Conservation (phyloP, 2,797 vertebrate species). For the Gallirallus australis region DNA sequence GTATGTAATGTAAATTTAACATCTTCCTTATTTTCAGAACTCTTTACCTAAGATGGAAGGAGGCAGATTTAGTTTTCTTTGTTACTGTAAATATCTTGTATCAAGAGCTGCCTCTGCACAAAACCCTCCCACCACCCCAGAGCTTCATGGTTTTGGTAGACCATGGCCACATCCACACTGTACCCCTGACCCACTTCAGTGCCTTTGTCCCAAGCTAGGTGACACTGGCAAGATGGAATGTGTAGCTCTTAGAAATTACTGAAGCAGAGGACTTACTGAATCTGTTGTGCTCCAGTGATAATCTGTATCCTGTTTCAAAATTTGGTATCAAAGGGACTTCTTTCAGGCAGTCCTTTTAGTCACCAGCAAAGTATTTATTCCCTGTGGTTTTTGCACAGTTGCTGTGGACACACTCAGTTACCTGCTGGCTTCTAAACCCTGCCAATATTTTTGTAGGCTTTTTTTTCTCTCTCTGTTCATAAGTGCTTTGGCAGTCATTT, state of each 20-base stretch:
- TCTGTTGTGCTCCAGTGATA: neutral
- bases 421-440: neutral
- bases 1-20: neutral
- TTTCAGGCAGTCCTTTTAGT: neutral
- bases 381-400: neutral
- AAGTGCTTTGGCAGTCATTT: neutral
- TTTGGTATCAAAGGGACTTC: neutral
- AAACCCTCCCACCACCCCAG: neutral
- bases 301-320: neutral
- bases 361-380: neutral
- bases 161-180: neutral
- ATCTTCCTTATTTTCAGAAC: neutral
- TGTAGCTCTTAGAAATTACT: neutral
- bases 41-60: neutral
- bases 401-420: neutral
- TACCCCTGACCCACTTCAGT: neutral
- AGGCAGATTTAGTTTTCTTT: neutral
- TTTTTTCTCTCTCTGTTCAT: neutral
- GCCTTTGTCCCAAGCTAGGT: too few species aligned
- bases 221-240: neutral
- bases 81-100: neutral
- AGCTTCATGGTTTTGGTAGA: accelerated
- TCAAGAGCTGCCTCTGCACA: neutral
- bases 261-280: neutral
- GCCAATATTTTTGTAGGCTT: neutral